Conservation (phyloP, 2,888 invertebrate genomes). For the Leptogaster cylindrica region DNA sequence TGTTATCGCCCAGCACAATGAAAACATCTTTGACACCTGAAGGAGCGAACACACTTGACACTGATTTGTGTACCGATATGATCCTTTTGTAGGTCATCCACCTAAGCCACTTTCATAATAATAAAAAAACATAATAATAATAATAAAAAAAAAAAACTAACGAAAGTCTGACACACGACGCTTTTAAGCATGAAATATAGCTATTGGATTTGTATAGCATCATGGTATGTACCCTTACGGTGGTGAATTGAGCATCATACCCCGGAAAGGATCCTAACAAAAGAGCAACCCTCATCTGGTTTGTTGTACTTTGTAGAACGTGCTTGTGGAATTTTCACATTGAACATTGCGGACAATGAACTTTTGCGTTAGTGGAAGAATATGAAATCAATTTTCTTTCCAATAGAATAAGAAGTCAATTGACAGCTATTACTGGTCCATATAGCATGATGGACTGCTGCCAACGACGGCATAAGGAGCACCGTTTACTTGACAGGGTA, state of each 20-base stretch:
- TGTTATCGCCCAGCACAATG: constrained; percentile 34
- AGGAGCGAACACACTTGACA: constrained; percentile 36
- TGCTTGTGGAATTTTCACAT: constrained; percentile 17
- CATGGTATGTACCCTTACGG: neutral
- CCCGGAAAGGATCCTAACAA: constrained; percentile 38
- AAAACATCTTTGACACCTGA: constrained; percentile 39
- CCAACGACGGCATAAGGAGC: neutral
- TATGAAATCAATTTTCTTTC: constrained; percentile 37
- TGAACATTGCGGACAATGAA: constrained; percentile 30
- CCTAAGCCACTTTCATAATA: neutral
- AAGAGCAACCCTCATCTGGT: constrained; percentile 27
- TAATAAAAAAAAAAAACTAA: no score
- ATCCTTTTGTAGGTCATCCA: constrained; percentile 22
- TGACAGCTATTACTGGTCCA: constrained; percentile 29
- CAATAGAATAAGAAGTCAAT: constrained; percentile 33
- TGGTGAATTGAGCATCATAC: constrained; percentile 20
- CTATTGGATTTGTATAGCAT: constrained; percentile 23
- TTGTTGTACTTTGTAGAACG: constrained; percentile 33
- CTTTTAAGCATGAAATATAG: constrained; percentile 37
- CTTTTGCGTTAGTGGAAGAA: constrained; percentile 16
- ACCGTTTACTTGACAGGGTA: constrained; percentile 24
- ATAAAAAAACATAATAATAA: no score
- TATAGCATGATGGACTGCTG: constrained; percentile 18
- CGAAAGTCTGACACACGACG: constrained; percentile 5
- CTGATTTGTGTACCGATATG: constrained; percentile 40